These are phyloP conservation scores for Typhlichthys subterraneus DNA, from an alignment of 2,797 vertebrate species.

Conservation along the genomic window DNA sequence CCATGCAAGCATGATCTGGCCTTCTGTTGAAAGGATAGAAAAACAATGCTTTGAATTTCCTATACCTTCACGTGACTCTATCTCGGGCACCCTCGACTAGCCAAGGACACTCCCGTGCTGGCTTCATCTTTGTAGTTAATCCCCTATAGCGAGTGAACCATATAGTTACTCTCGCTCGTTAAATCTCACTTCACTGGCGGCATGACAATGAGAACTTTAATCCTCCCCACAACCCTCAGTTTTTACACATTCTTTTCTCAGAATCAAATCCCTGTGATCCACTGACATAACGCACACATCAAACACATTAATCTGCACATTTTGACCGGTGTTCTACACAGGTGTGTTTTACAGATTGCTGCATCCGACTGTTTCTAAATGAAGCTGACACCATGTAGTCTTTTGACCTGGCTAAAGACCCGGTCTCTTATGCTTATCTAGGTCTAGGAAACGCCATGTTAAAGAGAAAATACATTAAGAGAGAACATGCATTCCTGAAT, in stretches of 20 bases:
- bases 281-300: not conserved
- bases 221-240: not conserved
- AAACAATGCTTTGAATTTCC: not conserved
- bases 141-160: not conserved
- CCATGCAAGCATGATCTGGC: not conserved
- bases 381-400: not conserved
- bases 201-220: not conserved
- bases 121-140: not conserved
- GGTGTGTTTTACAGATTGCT: too few species aligned
- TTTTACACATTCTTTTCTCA: not conserved
- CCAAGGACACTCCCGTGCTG: not conserved
- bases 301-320: too few species aligned
- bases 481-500: too few species aligned
- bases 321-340: too few species aligned
- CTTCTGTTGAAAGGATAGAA: not conserved
- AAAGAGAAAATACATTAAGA: too few species aligned
- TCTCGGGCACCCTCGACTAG: not conserved
- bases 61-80: not conserved
- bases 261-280: slow-evolving; percentile 2
- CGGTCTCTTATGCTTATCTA: too few species aligned
- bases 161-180: not conserved
- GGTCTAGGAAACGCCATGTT: too few species aligned
- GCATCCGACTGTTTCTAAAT: not conserved
- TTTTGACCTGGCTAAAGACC: too few species aligned
- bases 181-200: slow-evolving; percentile 1